These are phyloP conservation scores for Plecturocebus donacophilus DNA, from an alignment of 2,113 vertebrate species.

Conservation along the genomic window DNA sequence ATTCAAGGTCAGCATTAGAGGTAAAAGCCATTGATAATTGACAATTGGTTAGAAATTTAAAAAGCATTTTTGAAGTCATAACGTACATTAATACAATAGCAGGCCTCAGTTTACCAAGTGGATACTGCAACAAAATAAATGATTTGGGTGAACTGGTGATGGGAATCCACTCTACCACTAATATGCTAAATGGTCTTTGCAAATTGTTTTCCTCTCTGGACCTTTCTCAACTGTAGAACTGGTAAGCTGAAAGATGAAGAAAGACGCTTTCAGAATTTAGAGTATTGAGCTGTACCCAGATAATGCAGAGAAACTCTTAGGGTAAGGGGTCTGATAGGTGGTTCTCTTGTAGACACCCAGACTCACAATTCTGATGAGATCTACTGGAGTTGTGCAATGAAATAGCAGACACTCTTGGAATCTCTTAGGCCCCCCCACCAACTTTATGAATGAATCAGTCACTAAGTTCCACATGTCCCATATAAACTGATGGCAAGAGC, in stretches of 20 bases:
- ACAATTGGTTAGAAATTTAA: conserved; percentile 26
- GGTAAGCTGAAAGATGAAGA: not conserved
- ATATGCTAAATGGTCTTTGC: not conserved
- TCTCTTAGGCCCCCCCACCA: not conserved
- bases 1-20: not conserved
- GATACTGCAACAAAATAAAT: not conserved
- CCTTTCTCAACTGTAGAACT: not conserved
- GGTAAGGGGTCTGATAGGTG: not conserved
- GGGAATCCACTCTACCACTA: not conserved
- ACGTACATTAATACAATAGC: not conserved
- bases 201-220: conserved; percentile 17
- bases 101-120: not conserved
- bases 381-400: not conserved
- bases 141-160: not conserved
- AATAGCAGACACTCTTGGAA: not conserved
- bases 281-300: not conserved
- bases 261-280: not conserved
- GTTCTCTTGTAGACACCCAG: not conserved
- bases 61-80: not conserved
- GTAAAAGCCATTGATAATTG: not conserved
- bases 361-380: not conserved
- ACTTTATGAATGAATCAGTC: not conserved
- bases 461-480: not conserved
- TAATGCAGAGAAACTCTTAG: not conserved
- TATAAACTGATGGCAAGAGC: not conserved